These are phyloP conservation scores for Flexamia atlantica DNA, from an alignment of 2,888 invertebrate species.

Conservation along the genomic window DNA sequence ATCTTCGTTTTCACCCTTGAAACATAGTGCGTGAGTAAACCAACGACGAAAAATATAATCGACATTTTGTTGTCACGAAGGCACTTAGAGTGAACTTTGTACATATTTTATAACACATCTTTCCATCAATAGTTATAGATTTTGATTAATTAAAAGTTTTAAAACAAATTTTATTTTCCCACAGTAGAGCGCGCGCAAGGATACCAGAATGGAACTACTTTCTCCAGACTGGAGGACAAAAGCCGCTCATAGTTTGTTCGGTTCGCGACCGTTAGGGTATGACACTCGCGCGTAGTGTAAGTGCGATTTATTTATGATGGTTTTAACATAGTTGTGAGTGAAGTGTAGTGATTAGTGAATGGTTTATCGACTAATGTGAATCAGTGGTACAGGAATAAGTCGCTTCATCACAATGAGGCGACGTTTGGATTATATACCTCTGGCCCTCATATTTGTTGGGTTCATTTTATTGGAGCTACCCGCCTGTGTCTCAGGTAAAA, in stretches of 20 bases:
- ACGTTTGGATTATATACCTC: constrained; percentile 68
- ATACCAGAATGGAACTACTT: constrained; percentile 59
- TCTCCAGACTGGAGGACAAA: constrained; percentile 63
- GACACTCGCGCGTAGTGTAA: constrained; percentile 54
- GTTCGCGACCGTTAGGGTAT: constrained; percentile 63
- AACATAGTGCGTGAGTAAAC: constrained; percentile 62
- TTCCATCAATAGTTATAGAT: background rate
- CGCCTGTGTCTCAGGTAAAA: constrained; percentile 67
- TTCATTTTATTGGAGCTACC: constrained; percentile 65
- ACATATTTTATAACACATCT: too few relatives aligned
- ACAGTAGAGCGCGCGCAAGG: constrained; percentile 61
- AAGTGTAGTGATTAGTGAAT: constrained; percentile 64
- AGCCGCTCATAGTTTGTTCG: constrained; percentile 64
- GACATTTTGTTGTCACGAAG: too few relatives aligned
- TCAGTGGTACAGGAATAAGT: constrained; percentile 64
- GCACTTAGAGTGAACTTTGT: too few relatives aligned
- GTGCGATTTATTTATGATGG: constrained; percentile 47
- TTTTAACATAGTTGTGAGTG: constrained; percentile 56
- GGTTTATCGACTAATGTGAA: constrained; percentile 67
- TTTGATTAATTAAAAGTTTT: constrained; percentile 17
- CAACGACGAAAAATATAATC: background rate
- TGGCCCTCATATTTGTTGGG: constrained; percentile 63
- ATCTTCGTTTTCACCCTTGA: constrained; percentile 44
- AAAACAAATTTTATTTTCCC: constrained; percentile 59
- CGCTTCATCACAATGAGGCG: constrained; percentile 69